Conservation (phyloP, 2,113 vertebrate genomes). For the Indicator maculatus region DNA sequence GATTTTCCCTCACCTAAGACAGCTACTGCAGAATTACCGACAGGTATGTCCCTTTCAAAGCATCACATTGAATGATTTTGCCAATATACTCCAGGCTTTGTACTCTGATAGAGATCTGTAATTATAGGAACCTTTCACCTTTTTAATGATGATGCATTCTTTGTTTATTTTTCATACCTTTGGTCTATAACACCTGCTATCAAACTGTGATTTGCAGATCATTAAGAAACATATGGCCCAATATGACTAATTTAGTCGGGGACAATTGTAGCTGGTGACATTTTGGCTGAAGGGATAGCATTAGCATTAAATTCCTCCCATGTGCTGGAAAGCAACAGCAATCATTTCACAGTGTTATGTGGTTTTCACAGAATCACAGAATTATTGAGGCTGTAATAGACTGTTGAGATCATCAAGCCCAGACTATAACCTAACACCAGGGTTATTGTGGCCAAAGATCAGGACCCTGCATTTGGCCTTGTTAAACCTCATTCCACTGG, state of each 20-base stretch:
- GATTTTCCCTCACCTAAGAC: not conserved
- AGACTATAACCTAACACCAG: no score
- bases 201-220: not conserved
- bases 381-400: no score
- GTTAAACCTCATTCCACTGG: no score
- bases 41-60: not conserved
- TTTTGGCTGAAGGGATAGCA: not conserved
- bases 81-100: not conserved
- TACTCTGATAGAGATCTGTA: not conserved
- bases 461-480: no score
- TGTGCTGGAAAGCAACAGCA: not conserved
- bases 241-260: slow-evolving; percentile 37
- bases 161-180: slow-evolving; percentile 37
- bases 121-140: slow-evolving; percentile 12
- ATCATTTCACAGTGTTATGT: not conserved
- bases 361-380: not conserved
- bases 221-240: slow-evolving; percentile 36
- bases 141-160: not conserved
- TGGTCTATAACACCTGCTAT: slow-evolving; percentile 20
- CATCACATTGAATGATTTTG: not conserved
- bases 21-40: not conserved
- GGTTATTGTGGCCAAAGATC: no score
- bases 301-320: not conserved
- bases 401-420: no score
- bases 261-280: not conserved